Evolutionary conservation across 2,888 invertebrate species (phyloP).

Genomic region (Zele albiditarsus): DNA sequence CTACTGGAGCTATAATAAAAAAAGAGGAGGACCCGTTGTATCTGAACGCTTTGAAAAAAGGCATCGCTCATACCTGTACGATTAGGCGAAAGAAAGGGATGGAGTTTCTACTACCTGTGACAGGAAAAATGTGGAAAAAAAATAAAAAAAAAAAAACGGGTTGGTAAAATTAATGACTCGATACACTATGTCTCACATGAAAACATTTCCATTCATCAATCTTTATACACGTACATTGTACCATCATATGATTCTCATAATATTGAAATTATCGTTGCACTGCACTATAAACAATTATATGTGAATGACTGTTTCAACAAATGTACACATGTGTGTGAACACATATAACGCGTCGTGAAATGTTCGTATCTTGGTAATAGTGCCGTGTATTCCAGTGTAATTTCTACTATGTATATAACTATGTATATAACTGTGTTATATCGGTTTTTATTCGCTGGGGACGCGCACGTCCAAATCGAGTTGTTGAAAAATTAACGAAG

Average conservation of each 20-base stretch:
- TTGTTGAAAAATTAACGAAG: slow-evolving; percentile 70
- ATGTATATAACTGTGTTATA: not conserved
- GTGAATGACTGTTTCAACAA: not conserved
- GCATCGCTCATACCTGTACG: slow-evolving; percentile 28
- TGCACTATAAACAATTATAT: too few species aligned
- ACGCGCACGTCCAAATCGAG: slow-evolving; percentile 49
- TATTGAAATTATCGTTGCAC: not conserved
- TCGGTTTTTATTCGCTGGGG: slow-evolving; percentile 42
- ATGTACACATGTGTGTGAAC: not conserved
- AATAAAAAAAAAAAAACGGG: slow-evolving; percentile 50
- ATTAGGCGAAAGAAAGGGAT: slow-evolving; percentile 58
- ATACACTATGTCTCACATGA: slow-evolving; percentile 50
- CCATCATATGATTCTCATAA: slow-evolving; percentile 24
- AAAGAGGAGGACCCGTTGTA: slow-evolving; percentile 48
- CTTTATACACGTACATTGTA: slow-evolving; percentile 27
- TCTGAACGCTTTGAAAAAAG: slow-evolving; percentile 46
- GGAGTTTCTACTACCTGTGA: slow-evolving; percentile 63
- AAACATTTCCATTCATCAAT: slow-evolving; percentile 42
- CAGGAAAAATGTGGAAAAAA: too few species aligned
- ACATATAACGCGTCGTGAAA: not conserved
- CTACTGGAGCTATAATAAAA: slow-evolving; percentile 7
- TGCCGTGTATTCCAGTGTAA: not conserved
- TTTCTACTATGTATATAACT: not conserved
- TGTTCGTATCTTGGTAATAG: not conserved
- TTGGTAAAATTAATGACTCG: slow-evolving; percentile 71